Base-by-base conservation (phyloP, 2,113 vertebrate genomes). In the Ivindomyrus marchei region DNA sequence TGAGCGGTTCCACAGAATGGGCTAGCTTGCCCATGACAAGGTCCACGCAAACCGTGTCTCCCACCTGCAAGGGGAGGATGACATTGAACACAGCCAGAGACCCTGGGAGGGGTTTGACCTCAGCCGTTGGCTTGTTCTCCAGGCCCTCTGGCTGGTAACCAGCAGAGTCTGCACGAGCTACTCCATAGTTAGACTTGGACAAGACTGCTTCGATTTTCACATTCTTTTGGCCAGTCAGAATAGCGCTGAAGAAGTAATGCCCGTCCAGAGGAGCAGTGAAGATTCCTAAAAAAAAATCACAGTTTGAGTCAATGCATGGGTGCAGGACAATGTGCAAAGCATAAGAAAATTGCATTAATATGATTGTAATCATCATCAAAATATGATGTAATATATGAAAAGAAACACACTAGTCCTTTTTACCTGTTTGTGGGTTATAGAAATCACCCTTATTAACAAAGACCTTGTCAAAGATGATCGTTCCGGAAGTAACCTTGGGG, bases 171-270 rank as follows among this genome's bases (percentile, higher is more conserved):
- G 96, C 97, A 21, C 98, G 97, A 0, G 97, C 97, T 90, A 99
- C 96, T 42, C 97, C 98, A 31, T 95, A 95, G 94, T 98, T 98
- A 3, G 98, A 98, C 92, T 95, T 97, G 0, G 98, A 98, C 83
- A 99, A 95, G 6, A 99, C 98, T 0, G 98, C 98, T 95, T 99
- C 98, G 8, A 99, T 96, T 92, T 97, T 97, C 89, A 97, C 97
- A 0, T 97, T 97, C 88, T 95, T 96, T 90, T 98, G 96, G 6
- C 98, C 98, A 0, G 98, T 98, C 90, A 99, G 93, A 91, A 98
- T 93, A 0, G 96, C 98, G 1, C 97, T 99, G 93, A 99, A 97
- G 94, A 97, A 96, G 93, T 99, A 99, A 56, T 94, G 97, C 1
- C 98, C 98, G 0, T 97, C 93, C 24, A 96, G 58, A 0, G 98